Conservation (phyloP, 2,113 vertebrate species). For the Dinomys branickii region DNA sequence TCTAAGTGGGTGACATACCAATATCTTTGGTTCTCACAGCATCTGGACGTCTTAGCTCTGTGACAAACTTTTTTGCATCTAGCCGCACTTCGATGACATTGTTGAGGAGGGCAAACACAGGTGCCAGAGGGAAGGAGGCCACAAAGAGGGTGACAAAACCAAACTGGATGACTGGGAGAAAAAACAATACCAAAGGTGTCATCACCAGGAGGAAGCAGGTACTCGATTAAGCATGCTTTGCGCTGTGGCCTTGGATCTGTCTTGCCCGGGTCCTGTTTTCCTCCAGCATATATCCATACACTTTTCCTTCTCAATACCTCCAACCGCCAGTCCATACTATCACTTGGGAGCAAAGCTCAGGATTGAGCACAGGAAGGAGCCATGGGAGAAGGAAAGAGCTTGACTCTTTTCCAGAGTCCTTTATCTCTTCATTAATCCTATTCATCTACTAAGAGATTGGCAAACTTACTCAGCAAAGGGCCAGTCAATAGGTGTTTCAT, state of each 20-base stretch:
- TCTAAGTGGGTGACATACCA: conserved; percentile 85
- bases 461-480: not conserved
- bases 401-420: not conserved
- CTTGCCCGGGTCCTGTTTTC: rapidly evolving
- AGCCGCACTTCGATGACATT: conserved; percentile 98
- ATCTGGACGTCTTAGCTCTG: conserved; percentile 94
- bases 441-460: not conserved
- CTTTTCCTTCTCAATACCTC: not conserved
- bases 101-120: conserved; percentile 96
- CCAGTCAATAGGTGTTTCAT: not conserved
- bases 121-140: conserved; percentile 97
- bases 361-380: not conserved
- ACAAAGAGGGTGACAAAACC: conserved; percentile 98
- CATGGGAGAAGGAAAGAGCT: not conserved
- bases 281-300: not conserved
- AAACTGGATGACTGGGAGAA: conserved; percentile 94
- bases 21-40: conserved; percentile 97
- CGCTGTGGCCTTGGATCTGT: rapidly evolving
- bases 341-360: not conserved
- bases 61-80: conserved; percentile 97
- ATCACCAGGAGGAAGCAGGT: not conserved
- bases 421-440: not conserved
- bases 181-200: not conserved
- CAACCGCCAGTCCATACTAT: not conserved
- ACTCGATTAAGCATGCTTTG: rapidly evolving